Percentiles rank a stretch among this genome's conserved stretches.
Conservation (phyloP, 92 coral and sea anemone species). For the Palythoa heliodiscus region DNA sequence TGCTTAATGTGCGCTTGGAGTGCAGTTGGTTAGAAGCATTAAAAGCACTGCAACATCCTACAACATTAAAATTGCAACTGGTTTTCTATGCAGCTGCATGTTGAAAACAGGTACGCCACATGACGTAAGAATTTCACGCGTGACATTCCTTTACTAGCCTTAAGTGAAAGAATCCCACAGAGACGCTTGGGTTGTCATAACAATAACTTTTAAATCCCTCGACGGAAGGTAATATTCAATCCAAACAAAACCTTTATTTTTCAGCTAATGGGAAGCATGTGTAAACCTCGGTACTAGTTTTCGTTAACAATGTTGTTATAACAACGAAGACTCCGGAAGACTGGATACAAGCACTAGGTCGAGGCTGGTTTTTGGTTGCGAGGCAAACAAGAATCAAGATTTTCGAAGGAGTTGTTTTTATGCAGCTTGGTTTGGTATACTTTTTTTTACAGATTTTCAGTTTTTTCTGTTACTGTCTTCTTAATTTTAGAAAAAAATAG, state of each 20-base stretch:
- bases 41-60: slow-evolving; percentile 80
- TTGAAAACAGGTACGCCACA: slow-evolving; percentile 89
- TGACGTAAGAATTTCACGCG: slow-evolving; percentile 91
- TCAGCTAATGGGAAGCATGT: background rate
- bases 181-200: slow-evolving; percentile 67
- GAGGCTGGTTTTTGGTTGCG: slow-evolving; percentile 75
- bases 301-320: slow-evolving; percentile 27
- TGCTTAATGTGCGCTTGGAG: slow-evolving; percentile 65
- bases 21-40: slow-evolving; percentile 59
- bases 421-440: background rate
- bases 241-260: slow-evolving; percentile 17
- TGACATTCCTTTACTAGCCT: slow-evolving; percentile 90
- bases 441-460: background rate
- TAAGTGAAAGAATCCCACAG: slow-evolving; percentile 77
- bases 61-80: slow-evolving; percentile 75
- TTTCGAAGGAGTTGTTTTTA: background rate
- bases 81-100: slow-evolving; percentile 84
- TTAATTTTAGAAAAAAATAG: background rate
- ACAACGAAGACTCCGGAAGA: slow-evolving; percentile 13
- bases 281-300: slow-evolving; percentile 32
- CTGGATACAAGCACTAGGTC: slow-evolving; percentile 62
- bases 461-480: background rate
- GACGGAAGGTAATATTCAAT: slow-evolving; percentile 42
- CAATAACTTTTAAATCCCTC: slow-evolving; percentile 42
- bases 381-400: slow-evolving; percentile 54